Evolutionary conservation across 2,888 invertebrate genomes (phyloP).

Genomic region (Melanargia galathea): DNA sequence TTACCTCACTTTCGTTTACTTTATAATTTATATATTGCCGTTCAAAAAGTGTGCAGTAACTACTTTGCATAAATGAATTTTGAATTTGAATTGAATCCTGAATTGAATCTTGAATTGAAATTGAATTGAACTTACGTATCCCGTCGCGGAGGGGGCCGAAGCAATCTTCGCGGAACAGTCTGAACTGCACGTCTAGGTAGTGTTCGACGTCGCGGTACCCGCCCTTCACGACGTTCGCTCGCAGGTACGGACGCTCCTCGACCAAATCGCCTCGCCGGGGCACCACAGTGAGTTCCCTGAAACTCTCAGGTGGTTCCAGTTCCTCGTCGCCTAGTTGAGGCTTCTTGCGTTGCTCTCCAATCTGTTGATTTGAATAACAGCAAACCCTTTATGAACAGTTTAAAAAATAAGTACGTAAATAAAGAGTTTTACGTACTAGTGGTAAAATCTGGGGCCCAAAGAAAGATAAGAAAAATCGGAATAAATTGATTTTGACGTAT

Average conservation of each 20-base stretch:
- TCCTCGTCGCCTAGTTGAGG: conserved; percentile 28
- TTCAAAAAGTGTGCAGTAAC: too few species aligned
- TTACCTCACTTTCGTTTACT: too few species aligned
- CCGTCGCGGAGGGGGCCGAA: conserved; percentile 87
- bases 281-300: conserved; percentile 59
- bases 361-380: conserved; percentile 2
- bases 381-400: too few species aligned
- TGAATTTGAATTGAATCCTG: too few species aligned
- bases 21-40: too few species aligned
- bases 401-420: too few species aligned
- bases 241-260: conserved; percentile 53
- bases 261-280: conserved; percentile 60
- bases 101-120: too few species aligned
- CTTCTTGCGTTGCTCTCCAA: conserved; percentile 7
- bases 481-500: too few species aligned
- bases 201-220: conserved; percentile 84
- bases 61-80: too few species aligned
- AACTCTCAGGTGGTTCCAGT: conserved; percentile 60
- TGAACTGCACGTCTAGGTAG: conserved; percentile 90
- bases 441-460: too few species aligned
- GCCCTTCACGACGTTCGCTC: conserved; percentile 83
- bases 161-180: conserved; percentile 90
- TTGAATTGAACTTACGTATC: conserved; percentile 76
- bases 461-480: too few species aligned
- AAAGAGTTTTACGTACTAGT: too few species aligned